Conservation (phyloP, 2,888 invertebrate species). For the Formica aserva region DNA sequence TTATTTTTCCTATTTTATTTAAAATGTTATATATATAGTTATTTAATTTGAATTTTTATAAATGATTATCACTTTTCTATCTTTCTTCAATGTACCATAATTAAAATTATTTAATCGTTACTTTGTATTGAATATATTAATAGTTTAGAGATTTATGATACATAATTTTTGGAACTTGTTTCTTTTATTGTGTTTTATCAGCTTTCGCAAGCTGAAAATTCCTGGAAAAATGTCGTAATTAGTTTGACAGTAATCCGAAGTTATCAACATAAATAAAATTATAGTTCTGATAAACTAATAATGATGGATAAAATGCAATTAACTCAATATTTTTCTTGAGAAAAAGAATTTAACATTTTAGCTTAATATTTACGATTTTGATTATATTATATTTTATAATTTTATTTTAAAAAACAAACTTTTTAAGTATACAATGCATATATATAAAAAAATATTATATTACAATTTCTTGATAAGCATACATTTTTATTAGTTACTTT, state of each 20-base stretch:
- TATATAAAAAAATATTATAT: background rate
- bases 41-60: background rate
- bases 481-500: too few relatives aligned
- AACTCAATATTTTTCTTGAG: background rate
- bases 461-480: background rate
- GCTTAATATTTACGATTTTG: slow-evolving; percentile 7
- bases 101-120: background rate
- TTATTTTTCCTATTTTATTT: background rate
- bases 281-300: background rate
- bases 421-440: background rate
- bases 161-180: slow-evolving; percentile 15
- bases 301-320: background rate
- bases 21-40: background rate
- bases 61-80: background rate
- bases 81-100: background rate
- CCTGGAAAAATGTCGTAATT: background rate
- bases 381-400: background rate
- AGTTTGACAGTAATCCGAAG: background rate
- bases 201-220: slow-evolving; percentile 55
- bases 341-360: background rate
- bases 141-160: background rate
- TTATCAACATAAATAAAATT: background rate
- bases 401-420: background rate
- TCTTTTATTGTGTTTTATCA: slow-evolving; percentile 46
- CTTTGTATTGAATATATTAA: background rate